Evolutionary conservation across 2,888 invertebrate genomes (phyloP).

Genomic region (Sphaeridia pumilis): DNA sequence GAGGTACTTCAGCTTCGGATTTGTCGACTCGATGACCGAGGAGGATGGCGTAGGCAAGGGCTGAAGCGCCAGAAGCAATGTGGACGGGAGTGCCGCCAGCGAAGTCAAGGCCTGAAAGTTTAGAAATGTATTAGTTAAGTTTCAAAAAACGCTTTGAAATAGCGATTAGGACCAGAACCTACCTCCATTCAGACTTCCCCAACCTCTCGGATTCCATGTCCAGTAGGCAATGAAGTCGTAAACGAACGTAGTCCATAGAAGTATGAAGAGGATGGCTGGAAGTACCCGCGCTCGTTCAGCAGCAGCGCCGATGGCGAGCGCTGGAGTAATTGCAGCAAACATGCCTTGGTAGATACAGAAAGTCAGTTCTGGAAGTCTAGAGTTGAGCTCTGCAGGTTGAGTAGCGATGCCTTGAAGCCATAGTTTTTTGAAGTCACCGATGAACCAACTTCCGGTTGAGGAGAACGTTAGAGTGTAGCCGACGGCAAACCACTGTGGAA

Average conservation of each 20-base stretch:
- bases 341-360: conserved; percentile 28
- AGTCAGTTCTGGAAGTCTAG: conserved; percentile 24
- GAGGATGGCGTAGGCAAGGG: conserved; percentile 23
- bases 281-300: conserved; percentile 28
- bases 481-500: conserved; percentile 15
- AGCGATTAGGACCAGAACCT: not conserved
- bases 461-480: conserved; percentile 30
- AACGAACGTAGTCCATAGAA: conserved; percentile 30
- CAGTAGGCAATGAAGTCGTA: conserved; percentile 30
- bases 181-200: conserved; percentile 22
- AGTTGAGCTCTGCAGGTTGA: conserved; percentile 2
- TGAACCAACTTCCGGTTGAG: conserved; percentile 19
- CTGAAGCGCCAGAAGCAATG: conserved; percentile 22
- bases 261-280: conserved; percentile 26
- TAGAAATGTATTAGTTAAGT: too few relatives aligned
- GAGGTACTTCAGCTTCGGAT: conserved; percentile 21
- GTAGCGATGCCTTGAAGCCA: conserved; percentile 20
- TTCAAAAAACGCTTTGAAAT: too few relatives aligned
- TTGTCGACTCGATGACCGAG: conserved; percentile 21
- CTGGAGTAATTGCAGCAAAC: conserved; percentile 33
- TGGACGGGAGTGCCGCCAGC: conserved; percentile 28
- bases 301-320: conserved; percentile 26
- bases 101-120: conserved; percentile 24
- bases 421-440: conserved; percentile 24
- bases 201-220: conserved; percentile 30